A percentile compares a stretch with the other conserved stretches of the same genome.
Evolutionary conservation across 2,888 invertebrate genomes (phyloP).

Genomic region (Plebejus melissa): DNA sequence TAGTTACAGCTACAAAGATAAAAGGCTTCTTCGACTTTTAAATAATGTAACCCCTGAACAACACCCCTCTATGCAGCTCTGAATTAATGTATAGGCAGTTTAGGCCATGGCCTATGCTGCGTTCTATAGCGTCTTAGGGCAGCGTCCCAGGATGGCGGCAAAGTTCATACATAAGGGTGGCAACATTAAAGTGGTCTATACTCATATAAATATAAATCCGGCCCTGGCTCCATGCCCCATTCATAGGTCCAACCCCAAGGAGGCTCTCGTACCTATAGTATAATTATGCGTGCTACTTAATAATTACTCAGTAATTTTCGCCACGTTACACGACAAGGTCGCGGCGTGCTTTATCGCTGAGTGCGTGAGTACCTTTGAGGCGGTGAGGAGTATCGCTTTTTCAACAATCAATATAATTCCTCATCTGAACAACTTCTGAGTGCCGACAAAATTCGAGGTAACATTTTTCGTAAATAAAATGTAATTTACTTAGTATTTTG

Average conservation of each 20-base stretch:
- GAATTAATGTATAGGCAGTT: no score
- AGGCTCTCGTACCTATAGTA: neutral
- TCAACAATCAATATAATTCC: slow-evolving; percentile 33
- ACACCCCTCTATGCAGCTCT: no score
- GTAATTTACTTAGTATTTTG: neutral
- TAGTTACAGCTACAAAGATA: no score
- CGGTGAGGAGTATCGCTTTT: slow-evolving; percentile 30
- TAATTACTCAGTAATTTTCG: slow-evolving; percentile 28
- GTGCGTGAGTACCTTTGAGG: slow-evolving; percentile 34
- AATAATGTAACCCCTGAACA: no score
- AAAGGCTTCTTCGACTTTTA: no score
- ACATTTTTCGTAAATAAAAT: neutral
- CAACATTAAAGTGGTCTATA: no score
- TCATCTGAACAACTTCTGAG: neutral
- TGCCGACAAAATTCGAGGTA: neutral
- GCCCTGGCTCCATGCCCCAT: neutral
- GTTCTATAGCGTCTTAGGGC: no score
- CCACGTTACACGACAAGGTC: slow-evolving; percentile 30
- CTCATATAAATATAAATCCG: no score
- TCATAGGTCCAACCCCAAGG: neutral
- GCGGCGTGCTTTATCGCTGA: slow-evolving; percentile 36
- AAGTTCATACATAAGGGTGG: no score
- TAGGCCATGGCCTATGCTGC: no score
- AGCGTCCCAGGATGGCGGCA: no score
- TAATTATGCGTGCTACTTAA: slow-evolving; percentile 27